A percentile compares a stretch with the other conserved stretches of the same genome.
phyloP scores from a whole-genome alignment of 30 jellyfish, hydroid and myxozoan genomes.

The Sanderia malayensis region DNA sequence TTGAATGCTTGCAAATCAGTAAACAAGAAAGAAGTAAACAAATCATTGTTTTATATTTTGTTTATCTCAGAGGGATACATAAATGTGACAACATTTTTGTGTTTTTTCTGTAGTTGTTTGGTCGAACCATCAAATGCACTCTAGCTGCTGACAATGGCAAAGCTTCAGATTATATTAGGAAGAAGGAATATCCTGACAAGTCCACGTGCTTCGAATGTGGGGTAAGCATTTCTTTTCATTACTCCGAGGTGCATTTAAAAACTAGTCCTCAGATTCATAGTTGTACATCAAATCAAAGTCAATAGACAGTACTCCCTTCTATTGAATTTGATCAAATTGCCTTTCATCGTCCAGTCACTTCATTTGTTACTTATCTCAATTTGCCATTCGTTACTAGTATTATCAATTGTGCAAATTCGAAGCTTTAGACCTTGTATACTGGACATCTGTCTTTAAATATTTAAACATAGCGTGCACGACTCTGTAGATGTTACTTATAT shows the following conservation, averaged over 20 bases:
- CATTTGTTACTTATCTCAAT: no score
- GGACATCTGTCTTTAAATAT: no score
- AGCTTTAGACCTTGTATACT: no score
- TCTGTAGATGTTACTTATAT: no score
- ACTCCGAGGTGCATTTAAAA: not conserved
- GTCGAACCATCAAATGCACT: slow-evolving; percentile 87
- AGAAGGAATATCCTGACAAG: slow-evolving; percentile 92
- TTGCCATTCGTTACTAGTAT: no score
- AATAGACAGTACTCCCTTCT: no score
- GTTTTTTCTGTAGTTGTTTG: slow-evolving; percentile 64
- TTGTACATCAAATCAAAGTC: no score
- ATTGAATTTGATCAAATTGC: no score
- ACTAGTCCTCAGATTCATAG: not conserved
- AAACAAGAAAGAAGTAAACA: slow-evolving; percentile 69
- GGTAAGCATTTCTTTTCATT: slow-evolving; percentile 31
- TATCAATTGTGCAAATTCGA: no score
- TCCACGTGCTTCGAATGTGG: slow-evolving; percentile 94
- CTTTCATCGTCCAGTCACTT: no score
- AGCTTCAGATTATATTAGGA: slow-evolving; percentile 85
- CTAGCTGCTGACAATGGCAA: slow-evolving; percentile 90
- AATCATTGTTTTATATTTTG: not conserved
- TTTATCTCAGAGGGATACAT: not conserved
- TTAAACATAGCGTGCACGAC: no score
- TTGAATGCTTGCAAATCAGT: slow-evolving; percentile 79
- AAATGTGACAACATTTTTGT: not conserved